Evolutionary conservation across 2,797 vertebrate genomes (phyloP), one percentile per base, ranked within the genome.

Genomic region (Malurus leucopterus): DNA sequence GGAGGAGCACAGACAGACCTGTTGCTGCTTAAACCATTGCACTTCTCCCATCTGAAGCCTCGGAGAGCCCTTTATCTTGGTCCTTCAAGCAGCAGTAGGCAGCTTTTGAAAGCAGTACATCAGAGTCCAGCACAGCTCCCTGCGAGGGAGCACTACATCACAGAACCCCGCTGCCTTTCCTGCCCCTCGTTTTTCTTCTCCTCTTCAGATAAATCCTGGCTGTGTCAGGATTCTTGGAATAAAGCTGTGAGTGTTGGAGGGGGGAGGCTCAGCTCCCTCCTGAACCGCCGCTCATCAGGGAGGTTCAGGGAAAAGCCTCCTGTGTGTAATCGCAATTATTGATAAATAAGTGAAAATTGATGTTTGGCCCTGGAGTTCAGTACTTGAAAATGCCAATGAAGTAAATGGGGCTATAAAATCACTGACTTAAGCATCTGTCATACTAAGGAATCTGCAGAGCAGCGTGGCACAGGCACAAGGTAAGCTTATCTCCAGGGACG

Each of bases 271-370:
- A 0, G 57, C 71, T 59, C 61, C 81, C 72, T 65, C 32, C 71
- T 71, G 74, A 69, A 38, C 47, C 36, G 61, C 57, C 22, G 59
- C 24, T 68, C 26, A 0, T 3, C 30, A 78, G 36, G 50, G 80
- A 76, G 49, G 46, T 27, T 30, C 64, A 51, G 63, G 63, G 68
- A 38, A 79, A 91, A 85, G 20, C 46, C 44, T 92, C 43, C 77
- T 36, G 15, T 50, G 44, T 41, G 55, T 26, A 91, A 93, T 81
- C 61, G 64, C 63, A 84, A 36, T 88, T 93, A 91, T 91, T 50
- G 73, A 89, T 94, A 94, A 93, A 94, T 81, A 94, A 93, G 90
- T 89, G 81, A 69, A 88, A 88, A 94, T 76, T 84, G 70, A 84
- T 92, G 80, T 78, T 88, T 68, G 65, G 58, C 58, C 77, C 40